Conservation (phyloP, 2,797 vertebrate species). For the Falco novaeseelandiae region DNA sequence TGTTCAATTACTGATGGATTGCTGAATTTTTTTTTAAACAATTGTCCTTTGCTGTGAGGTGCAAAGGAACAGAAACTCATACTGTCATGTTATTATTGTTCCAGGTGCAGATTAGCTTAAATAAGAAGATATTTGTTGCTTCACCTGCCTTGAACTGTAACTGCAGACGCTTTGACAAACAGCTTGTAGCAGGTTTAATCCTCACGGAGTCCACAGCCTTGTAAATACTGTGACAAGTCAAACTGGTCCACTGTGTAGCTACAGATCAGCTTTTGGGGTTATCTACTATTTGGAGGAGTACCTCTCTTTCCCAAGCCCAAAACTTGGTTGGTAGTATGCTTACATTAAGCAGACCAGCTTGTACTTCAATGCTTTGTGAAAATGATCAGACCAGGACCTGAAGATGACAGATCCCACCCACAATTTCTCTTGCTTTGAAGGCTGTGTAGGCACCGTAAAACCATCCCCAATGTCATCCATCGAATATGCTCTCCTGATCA, state of each 20-base stretch:
- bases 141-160: not conserved
- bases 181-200: not conserved
- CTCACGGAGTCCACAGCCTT: not conserved
- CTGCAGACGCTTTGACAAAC: not conserved
- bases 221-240: not conserved
- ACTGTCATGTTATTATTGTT: not conserved
- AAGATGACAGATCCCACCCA: not conserved
- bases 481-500: not conserved
- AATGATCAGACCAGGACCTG: not conserved
- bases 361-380: not conserved
- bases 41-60: not conserved
- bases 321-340: not conserved
- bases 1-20: not conserved
- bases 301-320: not conserved
- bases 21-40: not conserved
- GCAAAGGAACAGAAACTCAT: not conserved
- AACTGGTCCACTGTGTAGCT: not conserved
- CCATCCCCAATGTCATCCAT: not conserved
- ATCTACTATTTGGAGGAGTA: not conserved
- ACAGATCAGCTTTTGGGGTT: not conserved
- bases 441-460: not conserved
- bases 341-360: not conserved
- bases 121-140: not conserved
- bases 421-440: not conserved
- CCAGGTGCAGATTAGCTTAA: not conserved